These are phyloP conservation scores for Limenitis camilla DNA, from an alignment of 2,888 invertebrate species.

Conservation along the genomic window DNA sequence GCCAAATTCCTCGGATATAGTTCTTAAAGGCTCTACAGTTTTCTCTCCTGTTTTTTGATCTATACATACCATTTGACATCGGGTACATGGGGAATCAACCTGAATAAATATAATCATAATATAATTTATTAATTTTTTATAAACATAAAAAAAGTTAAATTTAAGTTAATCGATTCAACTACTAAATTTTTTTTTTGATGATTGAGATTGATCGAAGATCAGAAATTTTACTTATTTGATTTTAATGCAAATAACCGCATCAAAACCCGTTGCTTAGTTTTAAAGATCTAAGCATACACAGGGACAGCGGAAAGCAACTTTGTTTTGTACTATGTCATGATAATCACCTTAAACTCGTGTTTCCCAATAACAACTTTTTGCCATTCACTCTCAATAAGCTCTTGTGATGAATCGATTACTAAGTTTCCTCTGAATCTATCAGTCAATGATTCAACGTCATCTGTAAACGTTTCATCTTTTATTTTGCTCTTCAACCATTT, in stretches of 20 bases:
- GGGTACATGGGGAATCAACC: conserved; percentile 86
- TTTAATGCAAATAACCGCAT: too few species aligned
- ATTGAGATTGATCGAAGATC: too few species aligned
- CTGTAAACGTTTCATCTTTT: conserved; percentile 63
- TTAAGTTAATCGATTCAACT: too few species aligned
- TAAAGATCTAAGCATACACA: too few species aligned
- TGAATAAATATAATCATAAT: conserved; percentile 40
- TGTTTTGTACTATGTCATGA: too few species aligned
- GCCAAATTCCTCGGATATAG: conserved; percentile 81
- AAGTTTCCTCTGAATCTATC: conserved; percentile 94
- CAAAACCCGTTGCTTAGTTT: too few species aligned
- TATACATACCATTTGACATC: conserved; percentile 97
- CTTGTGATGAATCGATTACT: conserved; percentile 79
- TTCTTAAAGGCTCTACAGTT: conserved; percentile 84
- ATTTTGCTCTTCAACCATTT: conserved; percentile 79
- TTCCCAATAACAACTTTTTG: conserved; percentile 78
- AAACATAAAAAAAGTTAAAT: neutral
- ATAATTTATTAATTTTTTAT: neutral
- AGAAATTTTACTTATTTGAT: too few species aligned
- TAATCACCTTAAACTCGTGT: conserved; percentile 76
- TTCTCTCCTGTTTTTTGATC: conserved; percentile 89
- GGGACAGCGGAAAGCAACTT: too few species aligned
- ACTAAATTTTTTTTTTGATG: too few species aligned
- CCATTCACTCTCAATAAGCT: conserved; percentile 88
- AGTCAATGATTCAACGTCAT: conserved; percentile 76